A percentile compares a stretch with the other conserved stretches of the same genome.
Conservation (phyloP, 2,113 vertebrate species). For the Nesoenas mayeri region DNA sequence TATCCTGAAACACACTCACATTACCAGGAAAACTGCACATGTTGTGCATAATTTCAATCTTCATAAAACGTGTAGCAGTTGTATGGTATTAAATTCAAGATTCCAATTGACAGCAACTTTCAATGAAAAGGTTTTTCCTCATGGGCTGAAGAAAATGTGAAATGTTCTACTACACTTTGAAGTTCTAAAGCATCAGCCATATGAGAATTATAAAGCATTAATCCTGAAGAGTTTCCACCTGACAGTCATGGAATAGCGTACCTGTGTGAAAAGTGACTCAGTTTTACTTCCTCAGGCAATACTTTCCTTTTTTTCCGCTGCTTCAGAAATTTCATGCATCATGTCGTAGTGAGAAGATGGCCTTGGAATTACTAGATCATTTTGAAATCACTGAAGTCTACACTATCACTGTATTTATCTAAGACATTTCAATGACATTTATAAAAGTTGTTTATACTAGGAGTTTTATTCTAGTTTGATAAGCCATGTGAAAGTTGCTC, state of each 20-base stretch:
- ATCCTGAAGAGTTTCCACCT: slow-evolving; percentile 78
- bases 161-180: slow-evolving; percentile 81
- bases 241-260: slow-evolving; percentile 78
- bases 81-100: slow-evolving; percentile 73
- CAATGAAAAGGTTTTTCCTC: slow-evolving; percentile 76
- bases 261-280: slow-evolving; percentile 75
- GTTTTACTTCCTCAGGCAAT: slow-evolving; percentile 74
- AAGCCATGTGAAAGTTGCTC: not conserved
- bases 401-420: slow-evolving; percentile 46
- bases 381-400: slow-evolving; percentile 62
- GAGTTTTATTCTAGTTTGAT: slow-evolving; percentile 1
- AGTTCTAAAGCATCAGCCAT: slow-evolving; percentile 77
- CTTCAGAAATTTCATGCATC: slow-evolving; percentile 74
- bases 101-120: slow-evolving; percentile 75
- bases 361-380: slow-evolving; percentile 60
- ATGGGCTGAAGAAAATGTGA: slow-evolving; percentile 79
- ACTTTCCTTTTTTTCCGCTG: slow-evolving; percentile 61
- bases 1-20: not conserved
- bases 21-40: slow-evolving; percentile 56
- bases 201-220: slow-evolving; percentile 82
- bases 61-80: slow-evolving; percentile 72
- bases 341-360: slow-evolving; percentile 61
- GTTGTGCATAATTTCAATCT: slow-evolving; percentile 74
- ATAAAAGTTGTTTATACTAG: slow-evolving; percentile 22
- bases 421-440: slow-evolving; percentile 53